phyloP scores from a whole-genome alignment of 2,888 invertebrate species.

The Nomada goodeniana region DNA sequence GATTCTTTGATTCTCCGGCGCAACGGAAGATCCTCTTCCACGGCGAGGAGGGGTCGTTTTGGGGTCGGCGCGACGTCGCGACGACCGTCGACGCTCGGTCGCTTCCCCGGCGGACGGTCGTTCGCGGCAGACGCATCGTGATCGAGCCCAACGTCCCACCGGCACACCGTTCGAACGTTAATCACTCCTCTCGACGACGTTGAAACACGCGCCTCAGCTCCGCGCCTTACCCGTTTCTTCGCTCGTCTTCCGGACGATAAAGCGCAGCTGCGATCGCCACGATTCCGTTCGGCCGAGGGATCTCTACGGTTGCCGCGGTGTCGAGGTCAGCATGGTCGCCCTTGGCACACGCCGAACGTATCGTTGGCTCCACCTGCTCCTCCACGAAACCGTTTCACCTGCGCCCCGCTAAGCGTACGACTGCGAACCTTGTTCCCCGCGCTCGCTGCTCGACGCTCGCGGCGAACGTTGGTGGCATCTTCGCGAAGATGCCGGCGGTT shows the following conservation, averaged over 20 bases:
- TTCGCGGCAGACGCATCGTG: slow-evolving; percentile 18
- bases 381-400: slow-evolving; percentile 78
- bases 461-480: not conserved
- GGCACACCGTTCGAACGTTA: slow-evolving; percentile 45
- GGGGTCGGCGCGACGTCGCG: too few species aligned
- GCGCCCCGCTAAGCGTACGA: slow-evolving; percentile 70
- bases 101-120: not conserved
- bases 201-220: slow-evolving; percentile 4
- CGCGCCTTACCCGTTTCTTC: not conserved
- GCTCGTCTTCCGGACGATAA: slow-evolving; percentile 63
- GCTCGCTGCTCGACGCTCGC: too few species aligned
- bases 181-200: slow-evolving; percentile 44
- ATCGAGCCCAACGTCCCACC: slow-evolving; percentile 56
- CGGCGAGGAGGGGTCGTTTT: too few species aligned
- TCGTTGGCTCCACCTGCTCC: slow-evolving; percentile 81
- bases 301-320: slow-evolving; percentile 60
- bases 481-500: not conserved
- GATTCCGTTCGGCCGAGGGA: slow-evolving; percentile 31
- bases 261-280: slow-evolving; percentile 75
- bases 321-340: slow-evolving; percentile 73
- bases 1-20: not conserved
- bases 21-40: not conserved
- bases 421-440: not conserved
- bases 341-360: slow-evolving; percentile 72
- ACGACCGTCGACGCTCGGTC: not conserved